These are phyloP conservation scores for Brachionus rotundiformis DNA, from an alignment of 1,140 invertebrate species.

Conservation along the genomic window DNA sequence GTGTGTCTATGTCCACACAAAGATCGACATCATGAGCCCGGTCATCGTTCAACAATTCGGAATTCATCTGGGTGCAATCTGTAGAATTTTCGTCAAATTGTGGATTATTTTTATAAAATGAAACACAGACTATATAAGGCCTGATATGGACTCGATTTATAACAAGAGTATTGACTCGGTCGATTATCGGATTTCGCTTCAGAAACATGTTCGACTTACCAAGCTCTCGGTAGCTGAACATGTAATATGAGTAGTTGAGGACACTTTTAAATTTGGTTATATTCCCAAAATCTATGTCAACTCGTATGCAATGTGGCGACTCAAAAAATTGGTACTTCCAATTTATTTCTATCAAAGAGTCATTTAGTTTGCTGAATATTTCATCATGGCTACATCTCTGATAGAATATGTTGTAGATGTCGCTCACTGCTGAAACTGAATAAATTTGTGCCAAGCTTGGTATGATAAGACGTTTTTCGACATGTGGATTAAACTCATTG, in stretches of 20 bases:
- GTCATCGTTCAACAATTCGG: not conserved
- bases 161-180: not conserved
- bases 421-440: not conserved
- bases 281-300: conserved; percentile 34
- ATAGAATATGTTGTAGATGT: not conserved
- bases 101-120: not conserved
- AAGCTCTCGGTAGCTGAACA: conserved; percentile 34
- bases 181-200: conserved; percentile 13
- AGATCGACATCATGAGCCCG: conserved; percentile 16
- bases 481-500: not conserved
- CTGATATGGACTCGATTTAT: conserved; percentile 29
- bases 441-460: not conserved
- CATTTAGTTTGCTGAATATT: not conserved
- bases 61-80: not conserved
- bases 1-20: conserved; percentile 43
- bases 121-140: conserved; percentile 45
- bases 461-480: not conserved
- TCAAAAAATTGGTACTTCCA: conserved; percentile 50
- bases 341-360: not conserved
- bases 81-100: not conserved
- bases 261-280: not conserved
- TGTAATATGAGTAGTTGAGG: conserved; percentile 14
- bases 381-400: not conserved
- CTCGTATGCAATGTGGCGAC: conserved; percentile 37
- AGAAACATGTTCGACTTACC: not conserved